Evolutionary conservation across 35 echinoderm and acorn worm species (phyloP).

Genomic region (Stichopus chloronotus): DNA sequence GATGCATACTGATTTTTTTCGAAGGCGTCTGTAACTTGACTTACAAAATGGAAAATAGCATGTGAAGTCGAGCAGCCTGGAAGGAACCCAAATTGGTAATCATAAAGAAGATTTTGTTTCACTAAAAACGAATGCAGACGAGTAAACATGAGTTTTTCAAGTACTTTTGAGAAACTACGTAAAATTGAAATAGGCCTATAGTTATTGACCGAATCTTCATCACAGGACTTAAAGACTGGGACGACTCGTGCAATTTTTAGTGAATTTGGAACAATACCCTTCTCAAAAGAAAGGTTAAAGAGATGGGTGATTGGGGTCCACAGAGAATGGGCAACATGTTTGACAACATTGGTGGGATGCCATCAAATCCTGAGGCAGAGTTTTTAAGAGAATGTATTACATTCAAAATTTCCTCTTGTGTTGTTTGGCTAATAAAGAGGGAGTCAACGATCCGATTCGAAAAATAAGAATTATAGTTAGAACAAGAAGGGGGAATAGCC

Average conservation of each 20-base stretch:
- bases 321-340: neutral
- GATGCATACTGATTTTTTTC: neutral
- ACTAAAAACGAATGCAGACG: neutral
- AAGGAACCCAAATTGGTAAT: neutral
- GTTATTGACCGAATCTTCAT: neutral
- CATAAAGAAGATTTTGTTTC: neutral
- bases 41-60: too few relatives aligned
- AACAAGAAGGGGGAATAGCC: neutral
- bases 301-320: neutral
- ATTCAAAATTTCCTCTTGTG: neutral
- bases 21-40: too few relatives aligned
- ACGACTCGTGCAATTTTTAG: neutral
- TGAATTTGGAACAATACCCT: constrained; percentile 5
- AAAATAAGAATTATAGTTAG: neutral
- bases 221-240: neutral
- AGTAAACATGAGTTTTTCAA: neutral
- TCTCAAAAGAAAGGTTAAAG: constrained; percentile 11
- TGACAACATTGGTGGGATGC: neutral
- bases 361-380: constrained; percentile 8
- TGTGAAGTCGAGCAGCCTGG: neutral
- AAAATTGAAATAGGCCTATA: neutral
- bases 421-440: neutral
- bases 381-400: neutral
- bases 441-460: neutral
- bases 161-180: neutral